phyloP scores from a whole-genome alignment of 2,888 invertebrate species.

The Sarcophaga carnaria region DNA sequence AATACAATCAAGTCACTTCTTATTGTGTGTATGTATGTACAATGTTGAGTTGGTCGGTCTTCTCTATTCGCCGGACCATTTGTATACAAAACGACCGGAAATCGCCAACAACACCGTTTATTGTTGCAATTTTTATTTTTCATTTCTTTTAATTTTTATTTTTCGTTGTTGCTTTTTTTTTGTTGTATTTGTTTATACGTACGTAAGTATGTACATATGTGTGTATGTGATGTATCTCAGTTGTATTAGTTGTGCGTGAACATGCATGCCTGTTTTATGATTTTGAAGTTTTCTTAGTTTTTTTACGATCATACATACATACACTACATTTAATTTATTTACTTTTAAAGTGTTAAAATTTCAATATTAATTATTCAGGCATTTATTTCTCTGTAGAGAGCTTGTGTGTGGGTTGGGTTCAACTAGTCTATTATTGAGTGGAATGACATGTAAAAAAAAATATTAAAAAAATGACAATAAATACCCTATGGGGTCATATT shows the following conservation, averaged over 20 bases:
- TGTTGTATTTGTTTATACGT: not conserved
- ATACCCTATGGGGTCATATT: not conserved
- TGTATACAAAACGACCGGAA: constrained; percentile 75
- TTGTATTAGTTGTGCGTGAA: constrained; percentile 56
- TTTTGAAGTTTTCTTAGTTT: not conserved
- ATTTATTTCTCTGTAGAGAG: constrained; percentile 13
- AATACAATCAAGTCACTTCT: constrained; percentile 18
- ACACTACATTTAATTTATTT: constrained; percentile 49
- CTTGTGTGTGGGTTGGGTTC: constrained; percentile 49
- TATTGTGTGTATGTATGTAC: not conserved
- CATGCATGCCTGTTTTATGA: constrained; percentile 26
- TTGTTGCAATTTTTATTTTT: constrained; percentile 74
- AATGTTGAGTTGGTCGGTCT: constrained; percentile 39
- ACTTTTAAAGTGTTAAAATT: constrained; percentile 57
- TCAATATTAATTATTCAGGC: constrained; percentile 37
- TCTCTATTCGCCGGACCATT: constrained; percentile 54
- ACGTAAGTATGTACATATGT: too few species aligned
- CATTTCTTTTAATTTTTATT: constrained; percentile 29
- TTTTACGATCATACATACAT: constrained; percentile 35
- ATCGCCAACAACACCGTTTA: constrained; percentile 75
- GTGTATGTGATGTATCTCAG: constrained; percentile 52
- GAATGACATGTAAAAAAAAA: constrained; percentile 25
- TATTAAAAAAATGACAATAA: not conserved
- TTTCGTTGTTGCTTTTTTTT: constrained; percentile 13
- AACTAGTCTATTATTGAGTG: constrained; percentile 35